These are phyloP conservation scores for Cathartes aura DNA, from an alignment of 2,113 vertebrate species.

Conservation along the genomic window DNA sequence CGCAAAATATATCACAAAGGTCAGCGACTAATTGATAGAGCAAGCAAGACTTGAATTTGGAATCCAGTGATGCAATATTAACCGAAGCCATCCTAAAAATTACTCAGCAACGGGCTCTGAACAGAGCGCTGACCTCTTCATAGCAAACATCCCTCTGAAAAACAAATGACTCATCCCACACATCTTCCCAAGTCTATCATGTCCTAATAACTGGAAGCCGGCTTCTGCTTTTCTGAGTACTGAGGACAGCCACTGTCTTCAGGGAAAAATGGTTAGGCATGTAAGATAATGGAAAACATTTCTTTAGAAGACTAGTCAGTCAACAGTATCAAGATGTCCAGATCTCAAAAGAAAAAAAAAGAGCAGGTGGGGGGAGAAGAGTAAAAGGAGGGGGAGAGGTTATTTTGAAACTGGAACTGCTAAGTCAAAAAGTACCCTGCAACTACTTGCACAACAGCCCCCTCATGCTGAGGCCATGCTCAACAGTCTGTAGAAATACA, in stretches of 20 bases:
- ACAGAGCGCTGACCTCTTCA: background rate
- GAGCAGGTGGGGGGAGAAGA: rapidly evolving
- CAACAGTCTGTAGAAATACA: background rate
- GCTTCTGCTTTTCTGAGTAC: background rate
- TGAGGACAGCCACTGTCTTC: background rate
- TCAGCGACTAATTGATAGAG: slow-evolving; percentile 35
- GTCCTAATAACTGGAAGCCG: background rate
- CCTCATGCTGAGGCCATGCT: background rate
- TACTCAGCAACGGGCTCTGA: background rate
- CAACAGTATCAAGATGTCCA: background rate
- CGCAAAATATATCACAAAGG: slow-evolving; percentile 34
- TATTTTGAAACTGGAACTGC: background rate
- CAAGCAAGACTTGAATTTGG: background rate
- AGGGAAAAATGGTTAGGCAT: background rate
- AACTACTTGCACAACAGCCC: background rate
- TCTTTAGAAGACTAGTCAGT: background rate
- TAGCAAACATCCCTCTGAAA: background rate
- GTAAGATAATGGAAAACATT: background rate
- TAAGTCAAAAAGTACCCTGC: background rate
- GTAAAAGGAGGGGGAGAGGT: background rate
- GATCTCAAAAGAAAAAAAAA: background rate
- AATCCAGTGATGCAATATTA: background rate
- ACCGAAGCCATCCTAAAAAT: background rate
- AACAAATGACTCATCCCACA: slow-evolving; percentile 40
- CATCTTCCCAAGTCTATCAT: background rate